Percentiles rank a stretch among this genome's conserved stretches.
phyloP scores from a whole-genome alignment of 2,888 invertebrate species.

The Argyresthia albistria region DNA sequence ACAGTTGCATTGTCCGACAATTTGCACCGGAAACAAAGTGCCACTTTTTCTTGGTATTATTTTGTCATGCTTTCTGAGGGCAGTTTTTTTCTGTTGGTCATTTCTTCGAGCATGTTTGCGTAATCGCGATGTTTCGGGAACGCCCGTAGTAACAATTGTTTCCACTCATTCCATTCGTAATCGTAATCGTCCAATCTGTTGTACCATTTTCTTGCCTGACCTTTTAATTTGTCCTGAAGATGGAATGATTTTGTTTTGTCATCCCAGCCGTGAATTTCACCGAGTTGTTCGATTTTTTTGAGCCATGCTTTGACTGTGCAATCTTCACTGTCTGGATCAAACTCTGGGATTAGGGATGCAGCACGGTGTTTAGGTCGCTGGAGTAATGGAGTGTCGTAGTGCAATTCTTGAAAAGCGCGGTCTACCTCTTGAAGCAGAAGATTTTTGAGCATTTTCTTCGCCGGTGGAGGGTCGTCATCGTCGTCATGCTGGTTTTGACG shows the following conservation, averaged over 20 bases:
- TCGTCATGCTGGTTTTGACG: not conserved
- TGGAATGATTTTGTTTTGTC: constrained; percentile 8
- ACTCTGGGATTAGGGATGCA: constrained; percentile 9
- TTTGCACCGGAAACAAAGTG: constrained; percentile 20
- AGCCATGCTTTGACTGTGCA: constrained; percentile 12
- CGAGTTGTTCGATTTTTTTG: constrained; percentile 15
- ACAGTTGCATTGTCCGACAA: constrained; percentile 15
- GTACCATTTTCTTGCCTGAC: constrained; percentile 18
- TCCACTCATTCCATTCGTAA: constrained; percentile 20
- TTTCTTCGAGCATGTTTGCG: constrained; percentile 14
- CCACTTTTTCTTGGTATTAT: constrained; percentile 22
- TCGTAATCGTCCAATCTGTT: constrained; percentile 18
- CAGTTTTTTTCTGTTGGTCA: constrained; percentile 16
- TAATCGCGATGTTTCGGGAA: constrained; percentile 13
- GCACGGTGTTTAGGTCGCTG: not conserved
- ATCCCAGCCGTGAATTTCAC: constrained; percentile 17
- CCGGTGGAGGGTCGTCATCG: not conserved
- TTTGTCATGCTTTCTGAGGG: constrained; percentile 17
- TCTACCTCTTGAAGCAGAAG: not conserved
- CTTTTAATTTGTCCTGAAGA: constrained; percentile 16
- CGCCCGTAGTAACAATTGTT: constrained; percentile 12
- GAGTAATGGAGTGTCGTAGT: not conserved
- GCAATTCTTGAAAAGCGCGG: not conserved
- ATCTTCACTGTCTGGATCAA: constrained; percentile 13
- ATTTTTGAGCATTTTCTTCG: not conserved